Evolutionary conservation across 1,140 invertebrate genomes (phyloP), one percentile per base, ranked within the genome.

Genomic region (Saccostrea glomerata): DNA sequence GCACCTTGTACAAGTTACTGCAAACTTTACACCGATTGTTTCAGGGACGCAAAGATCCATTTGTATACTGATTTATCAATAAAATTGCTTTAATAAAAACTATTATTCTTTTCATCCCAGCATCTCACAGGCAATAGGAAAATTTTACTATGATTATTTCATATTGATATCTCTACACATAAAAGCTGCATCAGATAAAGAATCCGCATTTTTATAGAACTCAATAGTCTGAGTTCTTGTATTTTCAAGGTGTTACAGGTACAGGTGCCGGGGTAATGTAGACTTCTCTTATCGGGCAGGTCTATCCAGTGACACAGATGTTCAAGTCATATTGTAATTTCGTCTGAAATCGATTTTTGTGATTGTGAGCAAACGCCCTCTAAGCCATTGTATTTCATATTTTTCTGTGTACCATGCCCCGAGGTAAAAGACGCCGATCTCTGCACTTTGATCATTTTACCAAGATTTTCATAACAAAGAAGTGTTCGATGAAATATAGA

Each of bases 301-400:
- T 77, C 25, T 77, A 13, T 77, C 70, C 0, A 77, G 30, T 25
- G 25, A 30, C 70, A 77, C 70, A 77, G 70, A 77, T 77, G 70
- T 77, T 77, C 30, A 11, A 77, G 70, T 15, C 17, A 77, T 77
- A 36, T 77, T 77, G 30, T 77, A 30, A 30, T 77, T 77, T 77
- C 30, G 25, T 77, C 70, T 77, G 70, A 77, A 77, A 77, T 77
- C 70, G 70, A 77, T 77, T 77, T 77, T 36, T 63, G 23, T 77
- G 70, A n/a, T n/a, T 66, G 23, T 66, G 15, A 66, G 23, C 23
- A 66, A 66, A 66, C 23, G 70, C 25, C 23, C 5, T 30, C 11
- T 7, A 30, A 30, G 23, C 23, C 25, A 77, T 77, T 77, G 4
- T 77, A 30, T 7, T 30, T 15, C 11, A 15, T 25, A 7, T 47